Evolutionary conservation across 1,140 invertebrate species (phyloP), one percentile per base, ranked within the genome.

Genomic region (Choristoneura fumiferana): DNA sequence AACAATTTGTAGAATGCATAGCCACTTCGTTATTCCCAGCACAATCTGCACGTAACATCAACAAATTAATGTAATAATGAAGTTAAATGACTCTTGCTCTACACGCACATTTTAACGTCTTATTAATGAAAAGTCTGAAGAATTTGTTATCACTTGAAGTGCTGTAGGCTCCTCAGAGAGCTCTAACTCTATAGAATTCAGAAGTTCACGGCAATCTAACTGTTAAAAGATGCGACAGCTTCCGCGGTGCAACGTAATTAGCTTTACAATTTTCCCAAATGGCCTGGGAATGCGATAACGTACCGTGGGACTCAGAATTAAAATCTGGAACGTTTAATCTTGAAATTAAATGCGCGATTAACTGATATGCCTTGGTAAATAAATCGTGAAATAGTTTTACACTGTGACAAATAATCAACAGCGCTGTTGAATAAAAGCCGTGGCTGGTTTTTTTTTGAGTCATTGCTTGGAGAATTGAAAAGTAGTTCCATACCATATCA

Each of bases 241-340:
- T 61, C 62, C 49, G 56, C 29, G 43, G 39, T 49, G 17, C 35
- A 35, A 37, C 18, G 35, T 58, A 65, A 69, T 69, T 73, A 73
- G 59, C 58, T 36, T 8, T 38, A 62, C 63, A 65, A 65, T 72
- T 61, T 65, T 49, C 38, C 57, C 49, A 71, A 77, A 69, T 65
- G 62, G 56, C 45, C 58, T 75, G 72, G 57, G 75, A 75, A 75
- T 59, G 59, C 43, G 72, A 69, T 69, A 73, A 33, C 17, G 3
- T 33, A 18, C 57, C 55, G 61, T 67, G 61, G 55, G 58, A 63
- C 36, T 15, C 4, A 13, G 14, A 34, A 34, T 40, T 36, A 49
- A 49, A 17, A 49, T 49, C 22, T 33, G 43, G 22, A 18, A 10
- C 37, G 13, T 54, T 34, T 55, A 58, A 67, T 67, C 62, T 60